These are phyloP conservation scores for Lateolabrax maculatus DNA, from an alignment of 2,797 vertebrate genomes.

Conservation along the genomic window DNA sequence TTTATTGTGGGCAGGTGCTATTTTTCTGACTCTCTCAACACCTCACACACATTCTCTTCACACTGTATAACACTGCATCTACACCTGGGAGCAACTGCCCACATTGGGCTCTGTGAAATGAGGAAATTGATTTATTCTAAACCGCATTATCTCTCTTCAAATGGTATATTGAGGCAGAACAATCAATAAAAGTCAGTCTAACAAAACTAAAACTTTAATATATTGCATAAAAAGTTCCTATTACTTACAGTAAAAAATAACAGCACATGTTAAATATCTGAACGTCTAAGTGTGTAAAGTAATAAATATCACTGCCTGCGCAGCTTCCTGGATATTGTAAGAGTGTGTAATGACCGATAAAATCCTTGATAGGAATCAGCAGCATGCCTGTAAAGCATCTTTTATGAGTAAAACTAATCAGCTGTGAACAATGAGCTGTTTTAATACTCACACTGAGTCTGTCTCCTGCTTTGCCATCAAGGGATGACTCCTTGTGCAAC, in stretches of 20 bases:
- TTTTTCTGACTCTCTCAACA: neutral
- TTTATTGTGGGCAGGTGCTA: conserved; percentile 23
- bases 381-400: conserved; percentile 27
- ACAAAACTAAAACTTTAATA: neutral
- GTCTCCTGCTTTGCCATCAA: conserved; percentile 79
- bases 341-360: conserved; percentile 15
- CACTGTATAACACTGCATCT: conserved; percentile 11
- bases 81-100: conserved; percentile 24
- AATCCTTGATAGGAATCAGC: conserved; percentile 22
- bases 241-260: neutral
- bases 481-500: conserved; percentile 81
- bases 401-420: conserved; percentile 24
- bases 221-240: neutral
- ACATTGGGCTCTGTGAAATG: neutral
- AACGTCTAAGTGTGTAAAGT: neutral
- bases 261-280: neutral
- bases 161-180: neutral
- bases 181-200: neutral
- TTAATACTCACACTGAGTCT: conserved; percentile 82
- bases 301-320: neutral
- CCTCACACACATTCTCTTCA: conserved; percentile 10
- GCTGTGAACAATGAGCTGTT: conserved; percentile 5
- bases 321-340: neutral
- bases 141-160: conserved; percentile 6
- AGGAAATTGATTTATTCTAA: conserved; percentile 39